Base-by-base conservation (phyloP, 2,797 vertebrate genomes). In the Delichon dasypus region DNA sequence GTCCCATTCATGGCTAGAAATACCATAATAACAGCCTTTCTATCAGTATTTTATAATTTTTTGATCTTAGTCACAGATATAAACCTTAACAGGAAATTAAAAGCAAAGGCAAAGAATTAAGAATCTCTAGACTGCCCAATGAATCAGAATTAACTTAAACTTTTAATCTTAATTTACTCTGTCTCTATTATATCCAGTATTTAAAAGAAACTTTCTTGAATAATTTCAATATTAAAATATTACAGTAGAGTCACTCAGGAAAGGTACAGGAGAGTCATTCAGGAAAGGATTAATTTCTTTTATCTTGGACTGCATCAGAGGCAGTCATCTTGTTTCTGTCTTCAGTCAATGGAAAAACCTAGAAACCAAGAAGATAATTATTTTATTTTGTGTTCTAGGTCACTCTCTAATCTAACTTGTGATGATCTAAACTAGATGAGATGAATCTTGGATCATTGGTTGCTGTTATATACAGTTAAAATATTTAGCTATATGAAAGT, bases 81-180 rank as follows among this genome's bases (percentile, higher is more conserved):
- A 80, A 74, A 30, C 21, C 10, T n/a, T 74, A 85, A 71, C 72
- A 93, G 82, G 78, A 94, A 83, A 93, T 91, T 77, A 91, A 96
- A 94, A 89, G 3, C 38, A 85, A 84, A 67, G 38, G 9, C 4
- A 51, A 90, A 89, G 25, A 67, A 66, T 58, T 44, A 54, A 45
- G 26, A 76, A 54, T 44, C 20, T 76, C 26, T 25, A 61, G 19
- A 53, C 64, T 76, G 11, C 18, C 23, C 12, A n/a, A 11, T 53
- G 50, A 70, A 30, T 82, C 53, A 71, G 18, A 89, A 90, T 66
- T 48, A 67, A 72, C 15, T 44, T 65, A 62, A 86, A 42, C 20
- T 14, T 10, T 93, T 44, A 70, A 2, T 55, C 48, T 78, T 82
- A 45, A 38, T 77, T 92, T 85, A 64, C 2, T 8, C 17, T 38